Conservation (phyloP, 2,113 vertebrate species). For the Hippocampus mohnikei region DNA sequence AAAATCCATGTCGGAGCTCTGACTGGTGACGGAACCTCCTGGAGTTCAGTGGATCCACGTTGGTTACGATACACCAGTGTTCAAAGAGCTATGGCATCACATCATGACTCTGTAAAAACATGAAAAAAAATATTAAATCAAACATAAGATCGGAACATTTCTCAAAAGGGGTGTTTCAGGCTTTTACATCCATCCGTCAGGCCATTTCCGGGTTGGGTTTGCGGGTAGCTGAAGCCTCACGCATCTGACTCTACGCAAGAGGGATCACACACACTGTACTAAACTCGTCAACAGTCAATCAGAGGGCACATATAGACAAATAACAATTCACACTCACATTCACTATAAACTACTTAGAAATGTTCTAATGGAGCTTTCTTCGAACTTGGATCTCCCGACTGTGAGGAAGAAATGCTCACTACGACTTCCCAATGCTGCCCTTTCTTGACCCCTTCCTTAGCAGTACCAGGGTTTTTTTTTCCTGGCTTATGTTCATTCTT, state of each 20-base stretch:
- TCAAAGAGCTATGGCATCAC: conserved; percentile 42
- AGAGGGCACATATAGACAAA: too few relatives aligned
- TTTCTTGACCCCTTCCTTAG: too few relatives aligned
- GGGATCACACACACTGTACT: too few relatives aligned
- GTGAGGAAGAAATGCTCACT: too few relatives aligned
- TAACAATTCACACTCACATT: too few relatives aligned
- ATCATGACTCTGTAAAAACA: conserved; percentile 43
- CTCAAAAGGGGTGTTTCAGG: not conserved
- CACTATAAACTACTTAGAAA: too few relatives aligned
- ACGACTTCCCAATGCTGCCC: too few relatives aligned
- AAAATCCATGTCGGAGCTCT: conserved; percentile 92
- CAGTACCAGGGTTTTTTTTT: too few relatives aligned
- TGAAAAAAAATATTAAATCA: conserved; percentile 3
- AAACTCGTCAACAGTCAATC: too few relatives aligned
- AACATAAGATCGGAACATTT: not conserved
- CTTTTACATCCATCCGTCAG: not conserved
- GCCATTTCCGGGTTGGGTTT: not conserved
- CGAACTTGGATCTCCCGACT: too few relatives aligned
- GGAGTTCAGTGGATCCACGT: conserved; percentile 42
- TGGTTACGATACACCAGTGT: conserved; percentile 35
- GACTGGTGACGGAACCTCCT: conserved; percentile 36
- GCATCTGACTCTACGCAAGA: not conserved
- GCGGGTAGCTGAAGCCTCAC: not conserved
- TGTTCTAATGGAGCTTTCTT: too few relatives aligned
- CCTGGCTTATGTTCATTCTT: too few relatives aligned